phyloP scores from a whole-genome alignment of 2,888 invertebrate species.

The Nomada goodeniana region DNA sequence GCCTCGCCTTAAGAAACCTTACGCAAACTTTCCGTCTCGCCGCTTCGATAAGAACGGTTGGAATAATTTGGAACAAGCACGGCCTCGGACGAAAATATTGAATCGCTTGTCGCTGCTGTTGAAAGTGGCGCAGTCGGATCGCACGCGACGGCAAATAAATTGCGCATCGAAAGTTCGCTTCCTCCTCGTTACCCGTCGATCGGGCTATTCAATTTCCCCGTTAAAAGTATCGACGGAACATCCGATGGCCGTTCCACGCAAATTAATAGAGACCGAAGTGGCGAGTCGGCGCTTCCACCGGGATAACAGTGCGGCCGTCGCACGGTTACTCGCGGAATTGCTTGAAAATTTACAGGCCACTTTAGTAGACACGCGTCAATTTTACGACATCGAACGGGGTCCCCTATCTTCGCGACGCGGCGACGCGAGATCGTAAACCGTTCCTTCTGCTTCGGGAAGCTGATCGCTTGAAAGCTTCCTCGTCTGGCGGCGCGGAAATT shows the following conservation, averaged over 20 bases:
- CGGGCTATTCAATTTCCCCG: not conserved
- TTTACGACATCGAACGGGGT: conserved; percentile 45
- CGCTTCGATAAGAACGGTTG: conserved; percentile 29
- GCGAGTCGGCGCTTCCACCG: not conserved
- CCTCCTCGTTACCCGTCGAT: not conserved
- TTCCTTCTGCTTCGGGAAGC: not conserved
- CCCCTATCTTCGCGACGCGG: conserved; percentile 3
- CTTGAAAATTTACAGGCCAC: conserved; percentile 53
- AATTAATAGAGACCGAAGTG: conserved; percentile 10
- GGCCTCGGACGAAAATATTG: not conserved
- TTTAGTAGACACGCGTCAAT: conserved; percentile 51
- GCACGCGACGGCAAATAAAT: too few species aligned
- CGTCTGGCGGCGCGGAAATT: not conserved
- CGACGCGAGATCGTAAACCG: conserved; percentile 2
- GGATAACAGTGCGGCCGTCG: conserved; percentile 14
- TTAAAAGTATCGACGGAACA: conserved; percentile 4
- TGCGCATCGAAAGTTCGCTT: too few species aligned
- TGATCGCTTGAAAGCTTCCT: not conserved
- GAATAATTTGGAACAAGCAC: conserved; percentile 40
- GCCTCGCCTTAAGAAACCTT: conserved; percentile 26
- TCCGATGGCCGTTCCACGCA: conserved; percentile 22
- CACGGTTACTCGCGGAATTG: conserved; percentile 19
- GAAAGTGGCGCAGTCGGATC: too few species aligned
- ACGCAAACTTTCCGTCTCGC: conserved; percentile 15
- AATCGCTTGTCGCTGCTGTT: too few species aligned